phyloP scores from a whole-genome alignment of 2,888 invertebrate species.

The Callyntrura guangdongensis region DNA sequence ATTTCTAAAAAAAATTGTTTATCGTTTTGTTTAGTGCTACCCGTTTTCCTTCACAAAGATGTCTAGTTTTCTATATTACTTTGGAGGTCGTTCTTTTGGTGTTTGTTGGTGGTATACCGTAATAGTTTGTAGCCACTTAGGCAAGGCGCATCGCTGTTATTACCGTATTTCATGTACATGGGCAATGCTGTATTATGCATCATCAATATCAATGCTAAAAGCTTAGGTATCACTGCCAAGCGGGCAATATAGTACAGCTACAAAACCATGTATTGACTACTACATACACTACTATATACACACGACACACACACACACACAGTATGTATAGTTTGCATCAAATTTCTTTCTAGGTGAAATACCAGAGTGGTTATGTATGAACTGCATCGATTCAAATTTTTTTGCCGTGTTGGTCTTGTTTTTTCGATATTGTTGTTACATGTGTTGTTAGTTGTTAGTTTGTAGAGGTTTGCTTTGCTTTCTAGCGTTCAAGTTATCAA shows the following conservation, averaged over 20 bases:
- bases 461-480: too few relatives aligned
- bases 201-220: not conserved
- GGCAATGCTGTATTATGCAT: not conserved
- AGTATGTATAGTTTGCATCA: not conserved
- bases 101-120: conserved; percentile 18
- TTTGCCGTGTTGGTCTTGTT: conserved; percentile 11
- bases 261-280: not conserved
- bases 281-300: too few relatives aligned
- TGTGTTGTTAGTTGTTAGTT: conserved; percentile 1
- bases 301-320: too few relatives aligned
- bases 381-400: conserved; percentile 60
- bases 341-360: conserved; percentile 1
- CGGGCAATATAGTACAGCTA: not conserved
- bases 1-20: too few relatives aligned
- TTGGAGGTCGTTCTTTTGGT: conserved; percentile 15
- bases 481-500: not conserved
- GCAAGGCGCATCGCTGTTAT: not conserved
- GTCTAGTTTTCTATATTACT: not conserved
- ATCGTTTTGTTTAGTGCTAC: too few relatives aligned
- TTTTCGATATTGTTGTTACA: conserved; percentile 31
- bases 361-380: conserved; percentile 6
- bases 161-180: not conserved
- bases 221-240: not conserved
- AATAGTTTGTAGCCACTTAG: not conserved
- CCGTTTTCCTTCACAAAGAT: too few relatives aligned